Base-by-base conservation (phyloP, 30 jellyfish, hydroid and myxozoan genomes). In the Aurelia coerulea region DNA sequence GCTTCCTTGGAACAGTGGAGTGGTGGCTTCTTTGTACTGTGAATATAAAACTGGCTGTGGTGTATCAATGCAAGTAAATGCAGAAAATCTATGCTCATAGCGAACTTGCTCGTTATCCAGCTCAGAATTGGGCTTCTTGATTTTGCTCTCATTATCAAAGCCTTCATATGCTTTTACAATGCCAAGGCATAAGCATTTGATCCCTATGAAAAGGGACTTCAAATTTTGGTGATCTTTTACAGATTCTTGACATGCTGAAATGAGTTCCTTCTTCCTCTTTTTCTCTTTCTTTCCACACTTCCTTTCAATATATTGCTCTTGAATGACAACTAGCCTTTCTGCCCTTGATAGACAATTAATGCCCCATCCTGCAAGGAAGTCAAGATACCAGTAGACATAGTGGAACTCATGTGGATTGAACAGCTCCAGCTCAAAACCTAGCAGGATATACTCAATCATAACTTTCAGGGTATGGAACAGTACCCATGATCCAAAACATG, bases 401-500 rank as follows among this genome's bases (percentile, higher is more conserved):
- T 92, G 98, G 49, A 87, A 92, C 85, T 92, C 98, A 63, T 92
- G 97, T 33, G 97, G 91, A 80, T 80, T 92, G 90, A 92, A 92
- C 18, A 92, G 91, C 64, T 92, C 98, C 59, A 92, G 87, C 63
- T 92, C 98, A 77, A 92, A 92, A 11, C 98, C 98, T 3, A 92
- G 90, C 10, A 92, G 84, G 62, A 88, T 81, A 73, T 92, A 92
- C 65, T 92, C 97, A 5, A 86, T 90, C 98, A 92, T 81, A 49
- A 83, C 86, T 37, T 87, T 52, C 75, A 92, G 80, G 12, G 98
- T 32, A 82, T 92, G 98, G 62, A 62, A 92, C 37, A 92, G 90
- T 5, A 92, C 98, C 98, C 98, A 92, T 11, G 98, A 92, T 37
- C 95, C 98, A 69, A 92, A 92, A 65, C 98, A 92, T 1, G 98